Evolutionary conservation across 2,888 invertebrate genomes (phyloP), one percentile per base, ranked within the genome.

Genomic region (Hylaea fasciaria): DNA sequence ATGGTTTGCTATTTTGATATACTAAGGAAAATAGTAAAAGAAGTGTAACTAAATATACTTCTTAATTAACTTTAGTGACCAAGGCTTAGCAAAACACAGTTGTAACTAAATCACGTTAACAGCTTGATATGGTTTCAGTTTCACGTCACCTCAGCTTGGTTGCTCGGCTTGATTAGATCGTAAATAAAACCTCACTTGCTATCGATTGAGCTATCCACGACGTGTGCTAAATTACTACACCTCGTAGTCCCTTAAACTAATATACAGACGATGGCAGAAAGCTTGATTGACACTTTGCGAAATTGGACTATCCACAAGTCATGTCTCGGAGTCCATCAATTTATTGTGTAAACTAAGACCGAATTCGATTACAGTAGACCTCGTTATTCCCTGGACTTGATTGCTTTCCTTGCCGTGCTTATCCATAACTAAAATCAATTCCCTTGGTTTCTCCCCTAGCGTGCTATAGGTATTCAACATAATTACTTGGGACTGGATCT

Each of bases 111-210:
- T 41, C 16, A 52, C 13, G 43, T 35, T 39, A 51, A 37, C 35
- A 28, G 22, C 14, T 35, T 52, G 16, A 43, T 58, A 52, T 43
- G 14, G 48, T 35, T 41, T 54, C 16, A 54, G 49, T 17, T 40
- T 45, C 40, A 14, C 40, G 49, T 54, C 54, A 48, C 37, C 13
- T 8, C 29, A 10, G 22, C n/a, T 46, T 41, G n/a, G 32, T 54
- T 40, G 44, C 17, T 51, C 32, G n/a, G 13, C 51, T 61, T 61
- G 51, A 61, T 61, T 61, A 62, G 52, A 57, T 52, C 61, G 52
- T 62, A 56, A 62, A 62, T 62, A 57, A 52, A 56, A 37, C 56
- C 51, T 35, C 39, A 45, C 51, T 52, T 43, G 43, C 39, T n/a
- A 28, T 56, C 43, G 47, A 56, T 61, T 56, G 47, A 52, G 35